Percentiles rank a stretch among this genome's conserved stretches.
These are phyloP conservation scores for Elachura formosa DNA, from an alignment of 2,113 vertebrate species.

Conservation along the genomic window DNA sequence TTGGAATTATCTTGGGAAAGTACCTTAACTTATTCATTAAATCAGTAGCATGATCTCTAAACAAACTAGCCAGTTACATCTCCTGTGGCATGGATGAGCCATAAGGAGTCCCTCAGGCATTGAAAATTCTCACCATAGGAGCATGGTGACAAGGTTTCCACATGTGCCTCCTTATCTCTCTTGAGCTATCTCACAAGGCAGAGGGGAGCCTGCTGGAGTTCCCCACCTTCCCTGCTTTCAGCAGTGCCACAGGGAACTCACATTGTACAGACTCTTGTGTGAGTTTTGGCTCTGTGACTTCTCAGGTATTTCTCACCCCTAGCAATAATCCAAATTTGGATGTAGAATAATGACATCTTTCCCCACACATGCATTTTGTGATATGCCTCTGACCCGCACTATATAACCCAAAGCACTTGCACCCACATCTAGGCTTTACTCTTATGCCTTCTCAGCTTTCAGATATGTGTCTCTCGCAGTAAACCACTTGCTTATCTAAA, in stretches of 20 bases:
- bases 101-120: not conserved
- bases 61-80: not conserved
- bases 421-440: not conserved
- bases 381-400: not conserved
- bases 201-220: not conserved
- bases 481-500: constrained; percentile 3
- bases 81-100: not conserved
- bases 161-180: not conserved
- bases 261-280: not conserved
- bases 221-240: not conserved
- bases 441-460: not conserved
- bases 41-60: not conserved
- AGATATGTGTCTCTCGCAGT: not conserved
- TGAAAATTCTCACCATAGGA: not conserved
- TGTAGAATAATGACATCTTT: not conserved
- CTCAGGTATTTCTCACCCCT: not conserved
- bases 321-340: not conserved
- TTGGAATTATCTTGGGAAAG: not conserved
- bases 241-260: fast-evolving
- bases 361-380: not conserved
- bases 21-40: not conserved
- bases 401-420: not conserved
- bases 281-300: not conserved
- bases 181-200: not conserved
- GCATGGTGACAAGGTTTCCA: not conserved